These are phyloP conservation scores for Oscheius sp. DNA, from an alignment of 1,140 invertebrate species.

Conservation along the genomic window DNA sequence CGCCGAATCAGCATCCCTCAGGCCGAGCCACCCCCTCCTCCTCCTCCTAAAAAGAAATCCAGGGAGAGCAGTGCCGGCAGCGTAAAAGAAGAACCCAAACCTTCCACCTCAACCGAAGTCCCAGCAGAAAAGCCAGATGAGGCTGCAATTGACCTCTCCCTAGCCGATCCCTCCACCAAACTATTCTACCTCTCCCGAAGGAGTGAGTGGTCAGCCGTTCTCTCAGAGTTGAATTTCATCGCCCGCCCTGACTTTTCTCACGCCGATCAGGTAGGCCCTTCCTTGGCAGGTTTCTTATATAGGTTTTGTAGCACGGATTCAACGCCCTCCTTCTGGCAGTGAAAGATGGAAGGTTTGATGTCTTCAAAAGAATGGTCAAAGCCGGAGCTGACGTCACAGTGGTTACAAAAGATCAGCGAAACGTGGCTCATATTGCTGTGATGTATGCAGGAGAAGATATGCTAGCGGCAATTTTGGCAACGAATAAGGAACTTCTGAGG, in stretches of 20 bases:
- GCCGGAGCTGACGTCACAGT: slow-evolving; percentile 52
- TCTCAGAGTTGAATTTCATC: slow-evolving; percentile 31
- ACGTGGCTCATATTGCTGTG: slow-evolving; percentile 50
- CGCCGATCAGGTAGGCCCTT: slow-evolving; percentile 42
- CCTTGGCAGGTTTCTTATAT: background rate
- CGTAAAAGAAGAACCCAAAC: background rate
- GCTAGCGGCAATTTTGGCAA: slow-evolving; percentile 38
- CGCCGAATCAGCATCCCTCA: background rate
- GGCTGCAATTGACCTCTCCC: background rate
- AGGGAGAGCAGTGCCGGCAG: background rate
- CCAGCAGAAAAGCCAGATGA: background rate
- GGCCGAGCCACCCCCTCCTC: background rate
- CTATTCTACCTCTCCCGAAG: slow-evolving; percentile 42
- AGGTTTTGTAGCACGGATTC: slow-evolving; percentile 47
- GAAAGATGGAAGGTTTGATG: slow-evolving; percentile 43
- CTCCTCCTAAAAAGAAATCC: background rate
- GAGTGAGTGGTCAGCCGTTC: slow-evolving; percentile 50
- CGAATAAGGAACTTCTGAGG: slow-evolving; percentile 37
- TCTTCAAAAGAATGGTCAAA: slow-evolving; percentile 47
- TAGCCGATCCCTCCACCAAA: slow-evolving; percentile 5
- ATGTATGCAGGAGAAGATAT: slow-evolving; percentile 52
- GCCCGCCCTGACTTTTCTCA: slow-evolving; percentile 39
- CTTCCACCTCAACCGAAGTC: background rate
- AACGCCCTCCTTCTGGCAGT: slow-evolving; percentile 54
- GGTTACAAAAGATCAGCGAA: slow-evolving; percentile 54